phyloP scores from a whole-genome alignment of 2,797 vertebrate genomes.

The Eulemur albifrons region DNA sequence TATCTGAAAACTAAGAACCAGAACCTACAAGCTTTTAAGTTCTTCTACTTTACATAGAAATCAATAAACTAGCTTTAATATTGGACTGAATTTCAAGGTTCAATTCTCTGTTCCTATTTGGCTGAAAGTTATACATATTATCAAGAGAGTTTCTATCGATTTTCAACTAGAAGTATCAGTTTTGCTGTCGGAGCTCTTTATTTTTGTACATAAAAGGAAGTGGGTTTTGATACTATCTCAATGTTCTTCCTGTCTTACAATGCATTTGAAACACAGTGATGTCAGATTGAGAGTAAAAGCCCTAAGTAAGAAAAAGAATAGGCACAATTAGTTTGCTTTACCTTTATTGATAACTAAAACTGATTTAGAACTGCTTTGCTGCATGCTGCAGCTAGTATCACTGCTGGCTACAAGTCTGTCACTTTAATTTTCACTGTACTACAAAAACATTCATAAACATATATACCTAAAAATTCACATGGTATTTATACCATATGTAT shows the following conservation, averaged over 20 bases:
- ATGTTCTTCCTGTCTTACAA: slow-evolving; percentile 91
- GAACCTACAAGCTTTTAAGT: slow-evolving; percentile 50
- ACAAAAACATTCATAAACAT: slow-evolving; percentile 2
- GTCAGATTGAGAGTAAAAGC: slow-evolving; percentile 62
- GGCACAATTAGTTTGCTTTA: slow-evolving; percentile 36
- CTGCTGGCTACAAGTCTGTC: not conserved
- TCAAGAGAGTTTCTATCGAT: slow-evolving; percentile 55
- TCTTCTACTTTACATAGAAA: slow-evolving; percentile 37
- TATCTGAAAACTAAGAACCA: slow-evolving; percentile 37
- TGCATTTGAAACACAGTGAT: slow-evolving; percentile 81
- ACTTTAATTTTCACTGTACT: not conserved
- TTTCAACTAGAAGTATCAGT: slow-evolving; percentile 71
- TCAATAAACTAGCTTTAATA: not conserved
- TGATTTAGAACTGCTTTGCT: not conserved
- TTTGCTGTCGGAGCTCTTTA: slow-evolving; percentile 78
- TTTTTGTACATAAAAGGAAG: slow-evolving; percentile 93
- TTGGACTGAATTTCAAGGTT: slow-evolving; percentile 37
- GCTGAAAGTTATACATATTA: slow-evolving; percentile 40
- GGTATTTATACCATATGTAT: not conserved
- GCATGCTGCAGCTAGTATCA: not conserved
- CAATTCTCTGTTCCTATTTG: slow-evolving; percentile 25
- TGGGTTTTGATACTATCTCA: slow-evolving; percentile 86
- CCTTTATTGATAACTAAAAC: slow-evolving; percentile 26
- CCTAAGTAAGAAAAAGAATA: not conserved
- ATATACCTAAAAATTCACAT: not conserved